These are phyloP conservation scores for Corythaeola cristata DNA, from an alignment of 2,113 vertebrate species.

Conservation along the genomic window DNA sequence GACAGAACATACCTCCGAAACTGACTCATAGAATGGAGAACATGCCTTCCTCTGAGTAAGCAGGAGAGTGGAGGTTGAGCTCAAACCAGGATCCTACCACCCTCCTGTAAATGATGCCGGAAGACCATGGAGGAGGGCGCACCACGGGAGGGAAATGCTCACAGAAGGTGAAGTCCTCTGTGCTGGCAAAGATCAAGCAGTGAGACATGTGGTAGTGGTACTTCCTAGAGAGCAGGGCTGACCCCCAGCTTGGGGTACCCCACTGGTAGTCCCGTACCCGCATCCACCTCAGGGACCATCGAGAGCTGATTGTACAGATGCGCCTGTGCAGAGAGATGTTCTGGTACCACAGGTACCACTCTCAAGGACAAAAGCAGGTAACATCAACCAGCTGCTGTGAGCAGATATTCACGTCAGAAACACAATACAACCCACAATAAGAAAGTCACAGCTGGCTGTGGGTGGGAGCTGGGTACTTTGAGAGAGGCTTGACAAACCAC, in stretches of 20 bases:
- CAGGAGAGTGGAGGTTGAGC: neutral
- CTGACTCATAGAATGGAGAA: neutral
- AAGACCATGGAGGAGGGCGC: fast-evolving
- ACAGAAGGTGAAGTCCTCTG: neutral
- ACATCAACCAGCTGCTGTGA: neutral
- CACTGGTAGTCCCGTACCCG: neutral
- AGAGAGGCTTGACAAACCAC: neutral
- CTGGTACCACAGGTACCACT: neutral
- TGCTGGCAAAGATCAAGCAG: neutral
- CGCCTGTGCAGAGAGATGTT: neutral
- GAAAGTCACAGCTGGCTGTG: neutral
- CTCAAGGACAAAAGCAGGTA: neutral
- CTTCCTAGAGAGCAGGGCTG: neutral
- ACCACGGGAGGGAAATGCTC: neutral
- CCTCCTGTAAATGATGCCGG: neutral
- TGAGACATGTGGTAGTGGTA: neutral
- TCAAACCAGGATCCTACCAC: neutral
- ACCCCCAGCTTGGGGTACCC: neutral
- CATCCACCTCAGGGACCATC: neutral
- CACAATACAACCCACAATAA: neutral
- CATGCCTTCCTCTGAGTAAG: neutral
- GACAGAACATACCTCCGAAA: neutral
- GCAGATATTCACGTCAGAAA: neutral
- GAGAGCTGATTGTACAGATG: fast-evolving
- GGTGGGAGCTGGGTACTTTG: neutral